Evolutionary conservation across 2,797 vertebrate genomes (phyloP).

Genomic region (Liparis tanakae): DNA sequence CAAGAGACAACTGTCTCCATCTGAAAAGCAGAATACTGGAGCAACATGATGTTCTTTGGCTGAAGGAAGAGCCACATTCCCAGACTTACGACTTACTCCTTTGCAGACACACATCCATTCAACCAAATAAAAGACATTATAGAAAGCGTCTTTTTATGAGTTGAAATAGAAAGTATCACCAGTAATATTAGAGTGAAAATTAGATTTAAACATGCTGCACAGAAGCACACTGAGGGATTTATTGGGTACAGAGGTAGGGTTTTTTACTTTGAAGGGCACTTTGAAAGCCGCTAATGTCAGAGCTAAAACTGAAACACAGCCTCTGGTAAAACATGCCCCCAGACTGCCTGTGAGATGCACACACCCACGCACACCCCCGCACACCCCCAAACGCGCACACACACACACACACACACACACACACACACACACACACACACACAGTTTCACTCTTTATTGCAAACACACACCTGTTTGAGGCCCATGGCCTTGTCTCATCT

Average conservation of each 20-base stretch:
- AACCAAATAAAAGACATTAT: background rate
- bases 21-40: slow-evolving; percentile 45
- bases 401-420: slow-evolving; percentile 6
- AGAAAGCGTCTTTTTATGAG: background rate
- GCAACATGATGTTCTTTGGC: slow-evolving; percentile 52
- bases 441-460: slow-evolving; percentile 15
- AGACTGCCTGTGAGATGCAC: slow-evolving; percentile 15
- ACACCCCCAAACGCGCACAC: slow-evolving; percentile 4
- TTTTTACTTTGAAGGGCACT: slow-evolving; percentile 62
- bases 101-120: slow-evolving; percentile 3
- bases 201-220: slow-evolving; percentile 12
- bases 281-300: slow-evolving; percentile 69
- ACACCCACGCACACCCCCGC: slow-evolving; percentile 4
- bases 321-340: slow-evolving; percentile 41
- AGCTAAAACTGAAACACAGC: slow-evolving; percentile 66
- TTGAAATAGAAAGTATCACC: slow-evolving; percentile 5
- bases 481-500: slow-evolving; percentile 36
- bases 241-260: slow-evolving; percentile 52
- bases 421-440: slow-evolving; percentile 1
- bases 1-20: slow-evolving; percentile 54
- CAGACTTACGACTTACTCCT: slow-evolving; percentile 52
- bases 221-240: slow-evolving; percentile 52
- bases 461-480: slow-evolving; percentile 63
- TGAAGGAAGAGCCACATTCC: slow-evolving; percentile 44
- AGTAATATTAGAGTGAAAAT: slow-evolving; percentile 1